These are phyloP conservation scores for Accipiter cooperii DNA, from an alignment of 2,113 vertebrate genomes.

Conservation along the genomic window DNA sequence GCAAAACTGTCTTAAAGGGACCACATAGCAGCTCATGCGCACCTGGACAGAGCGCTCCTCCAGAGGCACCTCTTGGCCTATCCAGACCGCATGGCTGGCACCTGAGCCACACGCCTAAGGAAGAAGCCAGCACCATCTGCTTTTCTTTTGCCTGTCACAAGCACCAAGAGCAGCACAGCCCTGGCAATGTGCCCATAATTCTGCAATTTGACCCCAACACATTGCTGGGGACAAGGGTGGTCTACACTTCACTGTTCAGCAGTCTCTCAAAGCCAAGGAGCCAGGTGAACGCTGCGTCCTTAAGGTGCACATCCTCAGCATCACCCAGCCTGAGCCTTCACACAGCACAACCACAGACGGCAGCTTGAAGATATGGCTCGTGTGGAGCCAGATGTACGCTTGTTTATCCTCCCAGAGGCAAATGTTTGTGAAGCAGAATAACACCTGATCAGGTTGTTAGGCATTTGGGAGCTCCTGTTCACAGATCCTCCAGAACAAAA, in stretches of 20 bases:
- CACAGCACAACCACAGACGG: not conserved
- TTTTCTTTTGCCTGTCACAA: not conserved
- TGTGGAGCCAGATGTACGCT: not conserved
- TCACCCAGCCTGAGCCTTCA: not conserved
- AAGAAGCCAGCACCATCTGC: not conserved
- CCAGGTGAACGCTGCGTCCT: accelerated
- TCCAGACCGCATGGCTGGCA: not conserved
- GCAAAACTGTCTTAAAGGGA: constrained; percentile 33
- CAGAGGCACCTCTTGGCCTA: not conserved
- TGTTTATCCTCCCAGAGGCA: not conserved
- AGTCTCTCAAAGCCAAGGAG: not conserved
- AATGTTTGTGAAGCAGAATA: not conserved
- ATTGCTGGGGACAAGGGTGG: not conserved
- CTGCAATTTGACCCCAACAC: not conserved
- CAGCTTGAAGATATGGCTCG: not conserved
- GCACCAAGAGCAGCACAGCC: not conserved
- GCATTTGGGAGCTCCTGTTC: not conserved
- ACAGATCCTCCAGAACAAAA: not conserved
- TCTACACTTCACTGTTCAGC: not conserved
- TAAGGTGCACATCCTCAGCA: not conserved
- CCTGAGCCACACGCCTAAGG: not conserved
- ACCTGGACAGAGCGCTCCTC: not conserved
- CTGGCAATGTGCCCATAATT: accelerated
- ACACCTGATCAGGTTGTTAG: not conserved
- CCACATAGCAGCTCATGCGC: not conserved